These are phyloP conservation scores for Oncorhynchus nerka DNA, from an alignment of 2,113 vertebrate genomes.

Conservation along the genomic window DNA sequence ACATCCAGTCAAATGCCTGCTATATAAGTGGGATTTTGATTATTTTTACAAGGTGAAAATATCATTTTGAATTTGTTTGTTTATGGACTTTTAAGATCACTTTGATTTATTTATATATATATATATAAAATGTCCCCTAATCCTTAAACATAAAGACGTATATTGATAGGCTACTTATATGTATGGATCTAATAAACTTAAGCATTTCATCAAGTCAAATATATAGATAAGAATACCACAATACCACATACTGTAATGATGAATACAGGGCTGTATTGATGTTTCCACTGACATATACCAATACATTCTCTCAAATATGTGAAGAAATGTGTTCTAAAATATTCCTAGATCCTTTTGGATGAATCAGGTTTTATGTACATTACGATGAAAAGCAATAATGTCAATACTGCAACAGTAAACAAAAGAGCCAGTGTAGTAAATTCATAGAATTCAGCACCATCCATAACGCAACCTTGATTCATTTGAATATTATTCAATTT, in stretches of 20 bases:
- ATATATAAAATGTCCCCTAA: constrained; percentile 34
- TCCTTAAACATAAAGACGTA: constrained; percentile 50
- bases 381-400: constrained; percentile 70
- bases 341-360: constrained; percentile 40
- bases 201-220: constrained; percentile 63
- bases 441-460: constrained; percentile 46
- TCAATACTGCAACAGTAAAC: constrained; percentile 54
- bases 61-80: constrained; percentile 47
- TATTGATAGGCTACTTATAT: constrained; percentile 67
- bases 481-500: constrained; percentile 33
- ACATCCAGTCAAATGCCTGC: constrained; percentile 48
- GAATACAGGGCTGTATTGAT: constrained; percentile 54
- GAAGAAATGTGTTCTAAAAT: constrained; percentile 47
- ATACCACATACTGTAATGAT: constrained; percentile 60
- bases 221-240: constrained; percentile 61
- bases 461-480: constrained; percentile 41
- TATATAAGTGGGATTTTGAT: constrained; percentile 48
- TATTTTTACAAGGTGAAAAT: constrained; percentile 55
- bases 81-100: constrained; percentile 39
- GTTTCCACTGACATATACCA: constrained; percentile 53
- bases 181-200: constrained; percentile 62
- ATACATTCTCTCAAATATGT: constrained; percentile 41
- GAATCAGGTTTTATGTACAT: constrained; percentile 57
- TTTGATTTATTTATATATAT: constrained; percentile 44
- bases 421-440: constrained; percentile 34